phyloP scores from a whole-genome alignment of 2,113 vertebrate genomes.

The Monarcha castaneiventris region DNA sequence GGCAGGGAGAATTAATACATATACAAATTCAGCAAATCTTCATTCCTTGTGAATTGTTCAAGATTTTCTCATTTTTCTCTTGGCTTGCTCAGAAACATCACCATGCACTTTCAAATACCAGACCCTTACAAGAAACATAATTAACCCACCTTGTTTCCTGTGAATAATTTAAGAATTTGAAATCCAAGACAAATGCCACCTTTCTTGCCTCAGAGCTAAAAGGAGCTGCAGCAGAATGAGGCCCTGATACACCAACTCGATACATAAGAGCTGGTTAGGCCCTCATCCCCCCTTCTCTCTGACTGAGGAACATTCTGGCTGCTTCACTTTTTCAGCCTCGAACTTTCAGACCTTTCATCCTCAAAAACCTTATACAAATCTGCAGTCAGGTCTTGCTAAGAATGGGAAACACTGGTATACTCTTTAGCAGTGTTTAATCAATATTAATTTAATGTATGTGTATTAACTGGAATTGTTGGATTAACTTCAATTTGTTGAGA shows the following conservation, averaged over 20 bases:
- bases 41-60: background rate
- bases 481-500: background rate
- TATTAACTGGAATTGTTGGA: background rate
- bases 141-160: background rate
- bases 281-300: background rate
- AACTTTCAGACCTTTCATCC: background rate
- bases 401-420: background rate
- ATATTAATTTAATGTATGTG: background rate
- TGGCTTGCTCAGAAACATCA: background rate
- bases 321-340: background rate
- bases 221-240: background rate
- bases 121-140: background rate
- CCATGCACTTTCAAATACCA: background rate
- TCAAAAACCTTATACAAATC: background rate
- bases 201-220: background rate
- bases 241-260: rapidly evolving
- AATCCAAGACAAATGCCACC: background rate
- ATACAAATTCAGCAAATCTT: background rate
- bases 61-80: background rate
- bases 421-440: background rate
- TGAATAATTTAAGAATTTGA: background rate
- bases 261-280: background rate
- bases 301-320: background rate
- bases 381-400: background rate
- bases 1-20: background rate